Evolutionary conservation across 2,797 vertebrate species (phyloP).

Genomic region (Cercopithecus diana): DNA sequence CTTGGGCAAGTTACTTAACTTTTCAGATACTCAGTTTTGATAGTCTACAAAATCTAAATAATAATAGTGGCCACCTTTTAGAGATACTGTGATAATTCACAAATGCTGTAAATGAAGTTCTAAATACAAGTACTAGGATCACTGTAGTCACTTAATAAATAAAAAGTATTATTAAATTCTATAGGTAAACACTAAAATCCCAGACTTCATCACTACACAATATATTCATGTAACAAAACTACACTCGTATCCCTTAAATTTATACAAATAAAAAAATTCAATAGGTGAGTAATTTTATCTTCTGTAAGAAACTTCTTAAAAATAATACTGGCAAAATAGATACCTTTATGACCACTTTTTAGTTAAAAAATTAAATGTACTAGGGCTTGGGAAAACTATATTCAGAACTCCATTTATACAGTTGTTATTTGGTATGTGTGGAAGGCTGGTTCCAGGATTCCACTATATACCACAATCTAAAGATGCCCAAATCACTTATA

Average conservation of each 20-base stretch:
- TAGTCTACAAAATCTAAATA: neutral
- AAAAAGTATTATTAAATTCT: neutral
- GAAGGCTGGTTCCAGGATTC: neutral
- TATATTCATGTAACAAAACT: neutral
- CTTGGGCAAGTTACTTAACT: neutral
- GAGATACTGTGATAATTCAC: conserved; percentile 2
- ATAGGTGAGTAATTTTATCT: neutral
- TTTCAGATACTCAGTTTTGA: conserved; percentile 30
- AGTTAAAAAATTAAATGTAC: conserved; percentile 14
- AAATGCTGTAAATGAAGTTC: conserved; percentile 29
- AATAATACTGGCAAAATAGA: neutral
- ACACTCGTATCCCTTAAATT: neutral
- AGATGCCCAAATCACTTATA: neutral
- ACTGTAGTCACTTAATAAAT: neutral
- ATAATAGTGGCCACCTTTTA: neutral
- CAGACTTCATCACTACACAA: neutral
- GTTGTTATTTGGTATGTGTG: neutral
- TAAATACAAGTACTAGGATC: neutral
- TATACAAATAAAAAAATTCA: neutral
- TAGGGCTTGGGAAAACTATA: neutral
- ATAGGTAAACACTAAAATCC: neutral
- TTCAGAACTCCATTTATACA: neutral
- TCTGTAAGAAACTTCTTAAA: neutral
- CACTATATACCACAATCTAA: neutral
- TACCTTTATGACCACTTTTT: conserved; percentile 4